Evolutionary conservation across 2,888 invertebrate genomes (phyloP).

Genomic region (Sceliomorpha sp.): DNA sequence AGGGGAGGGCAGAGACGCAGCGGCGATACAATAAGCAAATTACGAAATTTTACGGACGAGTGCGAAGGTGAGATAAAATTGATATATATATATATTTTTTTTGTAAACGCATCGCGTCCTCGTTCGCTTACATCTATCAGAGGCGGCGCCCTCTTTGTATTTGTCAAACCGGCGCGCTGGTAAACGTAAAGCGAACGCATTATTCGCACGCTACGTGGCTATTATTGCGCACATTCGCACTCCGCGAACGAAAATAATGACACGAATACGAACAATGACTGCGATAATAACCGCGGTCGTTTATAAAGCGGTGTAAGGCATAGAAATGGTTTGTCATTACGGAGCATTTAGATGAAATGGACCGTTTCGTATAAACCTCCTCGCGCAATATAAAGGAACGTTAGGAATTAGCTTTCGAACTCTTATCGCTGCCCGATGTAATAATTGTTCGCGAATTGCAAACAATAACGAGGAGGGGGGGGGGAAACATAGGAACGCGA

Average conservation of each 20-base stretch:
- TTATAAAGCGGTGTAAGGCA: too few species aligned
- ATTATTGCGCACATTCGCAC: not conserved
- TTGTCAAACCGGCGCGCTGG: constrained; percentile 19
- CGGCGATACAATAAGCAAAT: constrained; percentile 12
- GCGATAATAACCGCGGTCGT: too few species aligned
- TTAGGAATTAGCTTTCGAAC: too few species aligned
- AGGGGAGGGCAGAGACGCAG: too few species aligned
- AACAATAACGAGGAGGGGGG: too few species aligned
- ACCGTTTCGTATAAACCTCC: too few species aligned
- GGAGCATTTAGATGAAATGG: too few species aligned
- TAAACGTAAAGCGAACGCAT: constrained; percentile 10
- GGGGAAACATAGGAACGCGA: too few species aligned
- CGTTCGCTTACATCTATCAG: constrained; percentile 9
- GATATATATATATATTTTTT: constrained; percentile 54
- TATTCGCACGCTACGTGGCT: constrained; percentile 19
- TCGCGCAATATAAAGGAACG: too few species aligned
- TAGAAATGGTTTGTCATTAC: too few species aligned
- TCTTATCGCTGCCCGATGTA: too few species aligned
- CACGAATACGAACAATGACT: constrained; percentile 1
- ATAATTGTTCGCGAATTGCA: too few species aligned
- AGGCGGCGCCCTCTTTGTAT: constrained; percentile 21
- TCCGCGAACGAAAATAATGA: not conserved
- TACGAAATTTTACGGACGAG: constrained; percentile 36
- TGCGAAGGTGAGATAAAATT: constrained; percentile 42
- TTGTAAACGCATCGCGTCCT: constrained; percentile 31